Evolutionary conservation across 2,797 vertebrate species (phyloP).

Genomic region (Petrocephalus schoutedeni): DNA sequence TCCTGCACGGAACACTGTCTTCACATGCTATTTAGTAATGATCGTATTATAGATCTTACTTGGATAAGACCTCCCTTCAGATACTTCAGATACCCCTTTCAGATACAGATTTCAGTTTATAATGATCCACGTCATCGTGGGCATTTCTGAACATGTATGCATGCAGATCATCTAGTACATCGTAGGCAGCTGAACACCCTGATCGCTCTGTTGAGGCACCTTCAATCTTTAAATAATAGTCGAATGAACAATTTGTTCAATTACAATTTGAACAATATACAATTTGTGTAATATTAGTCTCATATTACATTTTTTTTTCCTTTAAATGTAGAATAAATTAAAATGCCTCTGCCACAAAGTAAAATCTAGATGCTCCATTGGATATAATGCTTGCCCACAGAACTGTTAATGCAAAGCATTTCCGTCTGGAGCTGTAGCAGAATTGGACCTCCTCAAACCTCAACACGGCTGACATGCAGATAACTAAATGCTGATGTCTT

Average conservation of each 20-base stretch:
- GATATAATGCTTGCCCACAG: background rate
- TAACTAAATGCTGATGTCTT: background rate
- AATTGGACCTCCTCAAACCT: background rate
- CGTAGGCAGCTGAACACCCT: background rate
- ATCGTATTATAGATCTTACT: background rate
- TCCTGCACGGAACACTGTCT: background rate
- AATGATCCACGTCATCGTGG: background rate
- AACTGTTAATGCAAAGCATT: background rate
- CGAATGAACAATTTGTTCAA: background rate
- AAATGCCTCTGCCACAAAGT: background rate
- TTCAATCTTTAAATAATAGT: background rate
- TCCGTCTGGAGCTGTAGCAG: background rate
- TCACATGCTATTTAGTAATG: background rate
- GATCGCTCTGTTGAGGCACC: background rate
- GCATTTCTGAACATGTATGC: background rate
- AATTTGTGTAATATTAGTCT: no score
- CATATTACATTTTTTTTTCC: background rate
- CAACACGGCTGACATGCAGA: background rate
- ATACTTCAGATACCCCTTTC: no score
- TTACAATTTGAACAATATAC: no score
- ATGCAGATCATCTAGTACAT: background rate
- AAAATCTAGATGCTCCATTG: background rate
- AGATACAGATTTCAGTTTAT: background rate
- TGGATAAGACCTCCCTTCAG: background rate
- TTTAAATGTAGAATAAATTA: background rate